These are phyloP conservation scores for Netelia melanura DNA, from an alignment of 2,888 invertebrate species.

Conservation along the genomic window DNA sequence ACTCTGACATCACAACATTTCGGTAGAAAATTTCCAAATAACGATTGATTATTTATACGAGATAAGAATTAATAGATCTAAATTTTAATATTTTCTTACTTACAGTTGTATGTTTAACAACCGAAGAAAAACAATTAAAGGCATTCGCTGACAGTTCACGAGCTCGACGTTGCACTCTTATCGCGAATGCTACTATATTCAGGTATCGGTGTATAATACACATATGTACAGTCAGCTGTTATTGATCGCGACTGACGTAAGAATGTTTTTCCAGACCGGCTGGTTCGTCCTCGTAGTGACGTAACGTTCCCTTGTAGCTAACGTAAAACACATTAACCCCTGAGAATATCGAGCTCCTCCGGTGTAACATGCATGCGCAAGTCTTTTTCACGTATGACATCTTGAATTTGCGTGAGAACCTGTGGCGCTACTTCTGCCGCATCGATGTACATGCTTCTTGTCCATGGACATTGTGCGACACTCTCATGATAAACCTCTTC, in stretches of 20 bases:
- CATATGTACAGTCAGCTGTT: not conserved
- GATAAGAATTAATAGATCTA: not conserved
- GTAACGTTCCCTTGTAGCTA: no score
- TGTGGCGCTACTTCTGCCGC: slow-evolving; percentile 88
- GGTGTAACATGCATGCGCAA: slow-evolving; percentile 91
- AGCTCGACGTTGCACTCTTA: not conserved
- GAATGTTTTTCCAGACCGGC: not conserved
- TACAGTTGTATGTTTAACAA: not conserved
- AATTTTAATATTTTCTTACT: not conserved
- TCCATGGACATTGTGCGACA: slow-evolving; percentile 81
- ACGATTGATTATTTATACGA: not conserved
- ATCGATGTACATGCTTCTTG: slow-evolving; percentile 87
- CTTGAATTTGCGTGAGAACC: slow-evolving; percentile 88
- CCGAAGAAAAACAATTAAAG: not conserved
- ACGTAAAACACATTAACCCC: slow-evolving; percentile 81
- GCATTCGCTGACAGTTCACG: not conserved
- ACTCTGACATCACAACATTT: not conserved
- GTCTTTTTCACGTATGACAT: slow-evolving; percentile 91
- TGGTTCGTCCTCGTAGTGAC: not conserved
- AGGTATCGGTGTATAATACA: not conserved
- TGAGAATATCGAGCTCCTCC: slow-evolving; percentile 90
- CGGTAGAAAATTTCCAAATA: not conserved
- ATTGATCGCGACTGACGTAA: not conserved
- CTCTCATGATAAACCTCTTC: slow-evolving; percentile 82
- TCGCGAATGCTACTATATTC: not conserved